Evolutionary conservation across 2,797 vertebrate genomes (phyloP).

Genomic region (Spheniscus humboldti): DNA sequence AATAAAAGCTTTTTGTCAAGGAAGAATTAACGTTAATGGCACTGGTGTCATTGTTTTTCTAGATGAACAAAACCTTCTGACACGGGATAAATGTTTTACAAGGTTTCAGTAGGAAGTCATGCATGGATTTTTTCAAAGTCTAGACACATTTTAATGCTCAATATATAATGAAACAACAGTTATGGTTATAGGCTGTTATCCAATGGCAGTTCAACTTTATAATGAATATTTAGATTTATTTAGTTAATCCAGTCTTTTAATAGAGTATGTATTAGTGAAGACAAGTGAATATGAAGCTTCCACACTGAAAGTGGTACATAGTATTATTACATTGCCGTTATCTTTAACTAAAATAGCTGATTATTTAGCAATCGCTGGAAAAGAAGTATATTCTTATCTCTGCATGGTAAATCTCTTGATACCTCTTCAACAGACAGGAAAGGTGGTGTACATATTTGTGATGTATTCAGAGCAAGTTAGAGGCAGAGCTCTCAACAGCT

Average conservation of each 20-base stretch:
- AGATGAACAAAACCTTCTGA: neutral
- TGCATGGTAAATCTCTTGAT: neutral
- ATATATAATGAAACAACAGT: neutral
- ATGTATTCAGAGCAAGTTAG: neutral
- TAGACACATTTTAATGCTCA: neutral
- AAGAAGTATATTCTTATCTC: neutral
- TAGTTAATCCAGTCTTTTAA: neutral
- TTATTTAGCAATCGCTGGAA: neutral
- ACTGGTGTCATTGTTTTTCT: neutral
- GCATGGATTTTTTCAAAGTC: neutral
- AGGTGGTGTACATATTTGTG: neutral
- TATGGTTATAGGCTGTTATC: neutral
- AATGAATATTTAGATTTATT: neutral
- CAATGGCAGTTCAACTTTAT: neutral
- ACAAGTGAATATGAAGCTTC: neutral
- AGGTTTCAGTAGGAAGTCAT: neutral
- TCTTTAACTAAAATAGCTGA: neutral
- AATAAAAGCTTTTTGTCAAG: constrained; percentile 3
- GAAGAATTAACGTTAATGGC: neutral
- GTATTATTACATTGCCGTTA: neutral
- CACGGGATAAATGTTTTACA: neutral
- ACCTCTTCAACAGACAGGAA: neutral
- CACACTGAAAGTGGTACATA: neutral
- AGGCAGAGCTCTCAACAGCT: neutral
- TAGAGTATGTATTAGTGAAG: neutral